Percentiles rank a stretch among this genome's conserved stretches.
Conservation (phyloP, 1,140 invertebrate genomes). For the Drosophila tropicalis region DNA sequence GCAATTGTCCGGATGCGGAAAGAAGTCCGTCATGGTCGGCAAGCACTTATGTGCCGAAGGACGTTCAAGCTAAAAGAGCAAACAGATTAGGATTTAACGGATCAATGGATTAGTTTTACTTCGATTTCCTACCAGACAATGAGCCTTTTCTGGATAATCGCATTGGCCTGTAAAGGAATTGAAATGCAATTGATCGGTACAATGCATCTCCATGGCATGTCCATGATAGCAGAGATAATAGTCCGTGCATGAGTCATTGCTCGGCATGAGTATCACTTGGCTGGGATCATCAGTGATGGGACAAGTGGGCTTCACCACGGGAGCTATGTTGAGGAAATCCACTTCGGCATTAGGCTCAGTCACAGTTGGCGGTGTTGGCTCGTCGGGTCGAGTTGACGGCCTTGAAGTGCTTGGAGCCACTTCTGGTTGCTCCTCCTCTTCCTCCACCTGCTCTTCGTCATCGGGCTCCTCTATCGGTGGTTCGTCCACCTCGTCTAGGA, state of each 20-base stretch:
- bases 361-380: slow-evolving; percentile 41
- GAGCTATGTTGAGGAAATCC: slow-evolving; percentile 54
- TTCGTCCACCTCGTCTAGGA: slow-evolving; percentile 67
- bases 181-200: slow-evolving; percentile 70
- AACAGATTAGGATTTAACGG: background rate
- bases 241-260: slow-evolving; percentile 59
- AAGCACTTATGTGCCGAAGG: slow-evolving; percentile 66
- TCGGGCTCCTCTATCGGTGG: slow-evolving; percentile 26
- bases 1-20: slow-evolving; percentile 76
- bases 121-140: slow-evolving; percentile 59
- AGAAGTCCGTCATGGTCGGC: slow-evolving; percentile 73
- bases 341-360: slow-evolving; percentile 27
- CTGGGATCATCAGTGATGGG: slow-evolving; percentile 70
- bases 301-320: slow-evolving; percentile 63
- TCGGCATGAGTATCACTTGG: slow-evolving; percentile 70
- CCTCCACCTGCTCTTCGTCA: slow-evolving; percentile 24
- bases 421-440: slow-evolving; percentile 16
- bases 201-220: slow-evolving; percentile 76
- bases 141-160: slow-evolving; percentile 68
- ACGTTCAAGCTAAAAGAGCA: slow-evolving; percentile 47
- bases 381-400: slow-evolving; percentile 15
- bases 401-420: background rate
- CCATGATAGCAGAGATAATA: slow-evolving; percentile 79
- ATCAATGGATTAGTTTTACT: slow-evolving; percentile 1
- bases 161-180: slow-evolving; percentile 66